Base-by-base conservation (phyloP, 2,888 invertebrate species). In the Ectemnius continuus region DNA sequence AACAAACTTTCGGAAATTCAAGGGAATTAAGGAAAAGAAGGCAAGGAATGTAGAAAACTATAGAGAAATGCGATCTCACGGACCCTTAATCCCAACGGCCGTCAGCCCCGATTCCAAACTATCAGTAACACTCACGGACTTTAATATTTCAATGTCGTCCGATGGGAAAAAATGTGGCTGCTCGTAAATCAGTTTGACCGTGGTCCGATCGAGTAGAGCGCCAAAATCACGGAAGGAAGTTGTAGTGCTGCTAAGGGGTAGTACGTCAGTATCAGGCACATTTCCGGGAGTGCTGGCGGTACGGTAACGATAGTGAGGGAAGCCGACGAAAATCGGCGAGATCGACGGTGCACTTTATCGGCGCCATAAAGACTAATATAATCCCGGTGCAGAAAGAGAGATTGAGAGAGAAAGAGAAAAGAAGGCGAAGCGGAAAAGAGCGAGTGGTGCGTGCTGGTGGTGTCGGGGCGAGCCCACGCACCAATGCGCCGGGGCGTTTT, bases 291-390 rank as follows among this genome's bases (percentile, higher is more conserved):
- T 46, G 65, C 45, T 58, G 26, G 13, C 52, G 11, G 61, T 47
- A 52, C 18, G 60, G 26, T 57, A 16, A 52, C 65, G 70, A 61
- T 75, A 58, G 62, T 59, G 68, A 59, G 18, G 70, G 36, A 36
- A 36, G 36, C 36, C 0, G 67, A 48, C 61, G 61, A 62, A 52
- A 73, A 74, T 36, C 36, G 36, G 62, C 75, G 76, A 84, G 84
- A 85, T 87, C 86, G 88, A 88, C 84, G 81, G 83, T 85, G 85
- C 87, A 85, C 86, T 89, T 88, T 88, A 88, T 89, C 86, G 86
- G 79, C 68, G 80, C 85, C 82, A 85, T 87, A 88, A 87, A 86
- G 87, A 84, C 88, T 87, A 88, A 89, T 88, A 88, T 87, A 88
- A 89, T 88, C 85, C 82, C 67, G 81, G 75, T 80, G 78, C 82